Percentiles rank a stretch among this genome's conserved stretches.
Conservation (phyloP, 2,888 invertebrate genomes). For the Octodonta nipae region DNA sequence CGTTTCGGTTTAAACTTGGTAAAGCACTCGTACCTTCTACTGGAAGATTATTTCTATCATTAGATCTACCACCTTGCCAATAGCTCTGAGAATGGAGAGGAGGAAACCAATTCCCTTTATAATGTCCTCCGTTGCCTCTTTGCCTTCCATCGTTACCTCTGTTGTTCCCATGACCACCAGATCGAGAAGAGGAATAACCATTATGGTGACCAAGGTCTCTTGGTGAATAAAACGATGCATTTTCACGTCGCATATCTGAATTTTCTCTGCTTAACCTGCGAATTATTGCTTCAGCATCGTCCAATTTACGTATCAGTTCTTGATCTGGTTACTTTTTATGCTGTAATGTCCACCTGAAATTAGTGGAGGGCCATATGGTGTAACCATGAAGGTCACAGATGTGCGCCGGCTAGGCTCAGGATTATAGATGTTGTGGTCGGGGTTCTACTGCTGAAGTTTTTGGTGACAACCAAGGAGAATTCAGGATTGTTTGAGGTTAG, state of each 20-base stretch:
- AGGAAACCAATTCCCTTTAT: slow-evolving; percentile 42
- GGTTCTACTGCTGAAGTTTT: too few relatives aligned
- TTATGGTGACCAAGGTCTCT: slow-evolving; percentile 37
- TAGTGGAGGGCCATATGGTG: too few relatives aligned
- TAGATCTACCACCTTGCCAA: slow-evolving; percentile 33
- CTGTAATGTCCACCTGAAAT: too few relatives aligned
- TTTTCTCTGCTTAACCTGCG: slow-evolving; percentile 54
- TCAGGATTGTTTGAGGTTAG: too few relatives aligned
- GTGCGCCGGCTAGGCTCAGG: too few relatives aligned
- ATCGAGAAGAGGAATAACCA: slow-evolving; percentile 15
- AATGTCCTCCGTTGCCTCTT: slow-evolving; percentile 33
- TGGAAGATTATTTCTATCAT: not conserved
- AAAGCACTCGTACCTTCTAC: slow-evolving; percentile 1
- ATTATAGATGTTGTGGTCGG: too few relatives aligned
- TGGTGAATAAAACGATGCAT: slow-evolving; percentile 8
- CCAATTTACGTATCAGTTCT: slow-evolving; percentile 49
- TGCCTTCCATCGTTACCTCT: slow-evolving; percentile 35
- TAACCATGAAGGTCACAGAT: too few relatives aligned
- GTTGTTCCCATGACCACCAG: slow-evolving; percentile 18
- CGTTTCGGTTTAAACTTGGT: not conserved
- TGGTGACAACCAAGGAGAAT: too few relatives aligned
- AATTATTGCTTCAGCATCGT: slow-evolving; percentile 56
- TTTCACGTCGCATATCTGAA: slow-evolving; percentile 55
- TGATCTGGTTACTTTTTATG: slow-evolving; percentile 34
- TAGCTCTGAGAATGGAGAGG: slow-evolving; percentile 46